A percentile compares a stretch with the other conserved stretches of the same genome.
These are phyloP conservation scores for Malurus cyaneus DNA, from an alignment of 2,113 vertebrate genomes.

Conservation along the genomic window DNA sequence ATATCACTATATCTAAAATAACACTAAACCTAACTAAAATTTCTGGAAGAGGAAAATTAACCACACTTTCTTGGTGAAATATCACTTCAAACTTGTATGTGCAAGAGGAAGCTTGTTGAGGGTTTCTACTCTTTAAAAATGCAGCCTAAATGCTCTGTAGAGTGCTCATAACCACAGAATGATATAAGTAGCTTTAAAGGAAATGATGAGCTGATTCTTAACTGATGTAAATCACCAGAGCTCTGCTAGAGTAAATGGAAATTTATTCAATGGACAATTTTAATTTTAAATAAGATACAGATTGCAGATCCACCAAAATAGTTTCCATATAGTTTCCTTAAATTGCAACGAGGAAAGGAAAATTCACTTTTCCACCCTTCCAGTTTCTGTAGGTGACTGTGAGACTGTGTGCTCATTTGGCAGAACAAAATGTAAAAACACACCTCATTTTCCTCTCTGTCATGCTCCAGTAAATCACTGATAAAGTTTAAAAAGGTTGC, in stretches of 20 bases:
- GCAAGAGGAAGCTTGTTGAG: not conserved
- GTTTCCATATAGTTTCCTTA: conserved; percentile 14
- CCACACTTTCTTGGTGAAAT: not conserved
- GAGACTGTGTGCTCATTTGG: not conserved
- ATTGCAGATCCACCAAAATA: not conserved
- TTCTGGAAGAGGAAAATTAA: not conserved
- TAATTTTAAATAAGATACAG: conserved; percentile 37
- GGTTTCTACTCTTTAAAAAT: conserved; percentile 8
- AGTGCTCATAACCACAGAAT: conserved; percentile 53
- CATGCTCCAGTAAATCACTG: not conserved
- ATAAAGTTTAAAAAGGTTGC: not conserved
- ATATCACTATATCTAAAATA: not conserved
- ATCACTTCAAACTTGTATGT: not conserved
- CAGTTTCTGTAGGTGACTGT: not conserved
- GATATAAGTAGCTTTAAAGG: conserved; percentile 43
- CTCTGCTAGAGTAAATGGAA: conserved; percentile 45
- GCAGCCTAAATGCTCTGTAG: not conserved
- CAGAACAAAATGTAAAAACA: not conserved
- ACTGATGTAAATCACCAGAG: conserved; percentile 54
- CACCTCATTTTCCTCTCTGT: not conserved
- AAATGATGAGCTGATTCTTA: conserved; percentile 53
- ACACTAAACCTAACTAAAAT: not conserved
- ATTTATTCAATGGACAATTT: conserved; percentile 38
- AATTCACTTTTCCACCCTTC: not conserved
- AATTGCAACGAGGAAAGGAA: not conserved